Base-by-base conservation (phyloP, 1,140 invertebrate genomes). In the Lepidurus apus region DNA sequence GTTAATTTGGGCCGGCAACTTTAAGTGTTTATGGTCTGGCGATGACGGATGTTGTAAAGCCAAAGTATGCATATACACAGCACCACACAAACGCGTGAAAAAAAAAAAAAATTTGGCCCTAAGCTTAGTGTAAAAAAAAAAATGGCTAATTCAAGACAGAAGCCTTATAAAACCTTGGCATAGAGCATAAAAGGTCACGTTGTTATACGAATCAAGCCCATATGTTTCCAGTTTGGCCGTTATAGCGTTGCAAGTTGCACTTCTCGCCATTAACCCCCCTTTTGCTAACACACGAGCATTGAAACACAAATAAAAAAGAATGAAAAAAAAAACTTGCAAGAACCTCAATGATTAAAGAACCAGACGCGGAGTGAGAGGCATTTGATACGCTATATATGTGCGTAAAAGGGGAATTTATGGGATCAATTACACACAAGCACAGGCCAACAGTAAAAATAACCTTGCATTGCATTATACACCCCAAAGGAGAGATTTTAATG, bases 101-200 rank as follows among this genome's bases (percentile, higher is more conserved):
- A 65, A 65, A 65, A 13, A 65, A 65, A 21, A n/a, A 13, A 65
- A 13, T n/a, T 21, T 65, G n/a, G 21, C 53, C 53, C 13, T 21
- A 21, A 65, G 21, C 6, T 65, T 65, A 7, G 53, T 2, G 3
- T 34, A 34, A 65, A 65, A 65, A 65, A n/a, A 65, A 65, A 65
- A 65, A 65, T 65, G 53, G 53, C 53, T 65, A 65, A 65, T 65
- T 65, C 53, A 65, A 65, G 53, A 65, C 53, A 65, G 53, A 65
- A 65, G 53, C 53, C 53, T 9, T 65, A 65, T 65, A 21, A 65
- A 65, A 65, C 3, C 53, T 65, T 65, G 21, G 53, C 53, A 21
- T 65, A 21, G 53, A 65, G 53, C n/a, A 65, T 1, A 65, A 65
- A 9, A 65, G 53, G 53, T 65, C 53, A 65, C 17, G 53, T 34